phyloP scores from a whole-genome alignment of 2,888 invertebrate species.

The Drosophila incognita region DNA sequence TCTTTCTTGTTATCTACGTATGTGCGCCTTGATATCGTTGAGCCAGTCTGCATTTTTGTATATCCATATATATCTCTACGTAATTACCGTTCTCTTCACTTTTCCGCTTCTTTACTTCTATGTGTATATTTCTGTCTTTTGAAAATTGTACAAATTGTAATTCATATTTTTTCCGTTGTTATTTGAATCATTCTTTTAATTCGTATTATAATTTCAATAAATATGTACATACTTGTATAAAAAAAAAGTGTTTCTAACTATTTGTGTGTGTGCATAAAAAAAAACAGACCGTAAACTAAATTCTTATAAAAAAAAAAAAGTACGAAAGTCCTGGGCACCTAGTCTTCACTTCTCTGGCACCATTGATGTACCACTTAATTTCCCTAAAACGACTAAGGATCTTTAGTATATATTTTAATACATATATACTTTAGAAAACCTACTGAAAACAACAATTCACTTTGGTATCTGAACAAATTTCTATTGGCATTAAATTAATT shows the following conservation, averaged over 20 bases:
- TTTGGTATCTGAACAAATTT: constrained; percentile 14
- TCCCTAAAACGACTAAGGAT: constrained; percentile 15
- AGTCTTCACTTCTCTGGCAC: constrained; percentile 45
- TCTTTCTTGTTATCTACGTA: constrained; percentile 64
- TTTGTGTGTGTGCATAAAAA: constrained; percentile 58
- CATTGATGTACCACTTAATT: constrained; percentile 39
- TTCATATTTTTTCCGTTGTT: constrained; percentile 28
- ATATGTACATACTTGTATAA: constrained; percentile 44
- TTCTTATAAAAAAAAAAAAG: constrained; percentile 8
- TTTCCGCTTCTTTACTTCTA: constrained; percentile 53
- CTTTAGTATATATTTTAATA: constrained; percentile 13
- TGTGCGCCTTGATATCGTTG: constrained; percentile 69
- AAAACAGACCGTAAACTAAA: constrained; percentile 21
- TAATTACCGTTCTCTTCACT: constrained; percentile 41
- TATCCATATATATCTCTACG: constrained; percentile 39
- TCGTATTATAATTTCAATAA: constrained; percentile 44
- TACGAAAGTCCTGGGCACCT: constrained; percentile 48
- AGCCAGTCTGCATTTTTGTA: constrained; percentile 74
- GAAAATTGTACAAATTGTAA: constrained; percentile 49
- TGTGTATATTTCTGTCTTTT: constrained; percentile 60
- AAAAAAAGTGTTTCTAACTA: constrained; percentile 43
- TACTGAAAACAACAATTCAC: neutral
- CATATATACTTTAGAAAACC: constrained; percentile 9
- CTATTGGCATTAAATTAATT: constrained; percentile 18
- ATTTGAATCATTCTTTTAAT: constrained; percentile 36